A percentile compares a stretch with the other conserved stretches of the same genome.
These are phyloP conservation scores for Microctenopoma stevenorrisi DNA, from an alignment of 2,797 vertebrate species.

Conservation along the genomic window DNA sequence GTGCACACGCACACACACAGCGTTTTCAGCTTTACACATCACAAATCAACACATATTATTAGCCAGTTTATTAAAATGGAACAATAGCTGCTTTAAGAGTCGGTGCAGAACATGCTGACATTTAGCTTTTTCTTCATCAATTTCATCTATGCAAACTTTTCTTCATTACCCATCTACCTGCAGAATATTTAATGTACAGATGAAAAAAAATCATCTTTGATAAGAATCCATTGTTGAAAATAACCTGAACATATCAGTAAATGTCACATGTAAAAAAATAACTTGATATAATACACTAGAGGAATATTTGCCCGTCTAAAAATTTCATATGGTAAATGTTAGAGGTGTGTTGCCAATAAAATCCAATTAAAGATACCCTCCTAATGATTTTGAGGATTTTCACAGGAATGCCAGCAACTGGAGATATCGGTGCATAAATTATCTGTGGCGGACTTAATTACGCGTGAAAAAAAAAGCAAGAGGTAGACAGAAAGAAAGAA, in stretches of 20 bases:
- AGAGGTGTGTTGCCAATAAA: conserved; percentile 54
- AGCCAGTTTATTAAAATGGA: conserved; percentile 33
- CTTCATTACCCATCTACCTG: conserved; percentile 14
- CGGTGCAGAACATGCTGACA: conserved; percentile 43
- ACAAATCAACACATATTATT: conserved; percentile 31
- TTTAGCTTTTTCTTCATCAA: conserved; percentile 35
- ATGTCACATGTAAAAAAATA: conserved; percentile 53
- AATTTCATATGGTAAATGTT: conserved; percentile 68
- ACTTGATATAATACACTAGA: conserved; percentile 39
- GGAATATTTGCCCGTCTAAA: conserved; percentile 67
- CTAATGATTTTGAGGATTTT: conserved; percentile 62
- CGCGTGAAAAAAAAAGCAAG: conserved; percentile 29
- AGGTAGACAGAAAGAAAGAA: conserved; percentile 26
- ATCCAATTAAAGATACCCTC: conserved; percentile 67
- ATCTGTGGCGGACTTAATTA: conserved; percentile 66
- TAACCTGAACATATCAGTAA: conserved; percentile 63
- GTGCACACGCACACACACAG: conserved; percentile 8
- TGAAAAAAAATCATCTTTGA: conserved; percentile 44
- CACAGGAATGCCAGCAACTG: conserved; percentile 57
- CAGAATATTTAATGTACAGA: conserved; percentile 37
- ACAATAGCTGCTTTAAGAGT: conserved; percentile 18
- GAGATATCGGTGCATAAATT: conserved; percentile 68
- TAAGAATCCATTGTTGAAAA: conserved; percentile 58
- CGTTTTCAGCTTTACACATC: conserved; percentile 19
- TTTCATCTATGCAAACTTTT: conserved; percentile 16